Conservation (phyloP, 1,140 invertebrate genomes). For the Dryas iulia region DNA sequence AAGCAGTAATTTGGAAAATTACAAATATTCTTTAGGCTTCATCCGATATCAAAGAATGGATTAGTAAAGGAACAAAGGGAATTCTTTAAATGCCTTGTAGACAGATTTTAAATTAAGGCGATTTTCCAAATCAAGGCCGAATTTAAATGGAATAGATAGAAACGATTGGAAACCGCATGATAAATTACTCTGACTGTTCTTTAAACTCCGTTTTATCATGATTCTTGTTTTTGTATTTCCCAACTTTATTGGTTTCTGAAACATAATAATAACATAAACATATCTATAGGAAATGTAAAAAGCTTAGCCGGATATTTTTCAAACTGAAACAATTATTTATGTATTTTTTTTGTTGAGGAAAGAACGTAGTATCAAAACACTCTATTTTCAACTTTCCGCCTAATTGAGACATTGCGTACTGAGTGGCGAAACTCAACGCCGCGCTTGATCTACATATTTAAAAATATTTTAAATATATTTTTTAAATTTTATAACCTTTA, state of each 20-base stretch:
- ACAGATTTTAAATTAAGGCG: conserved; percentile 25
- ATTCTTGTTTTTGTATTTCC: not conserved
- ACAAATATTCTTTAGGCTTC: not conserved
- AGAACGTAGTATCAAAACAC: too few species aligned
- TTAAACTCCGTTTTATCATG: not conserved
- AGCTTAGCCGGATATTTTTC: too few species aligned
- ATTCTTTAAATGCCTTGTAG: conserved; percentile 24
- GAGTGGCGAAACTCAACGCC: too few species aligned
- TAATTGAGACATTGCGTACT: too few species aligned
- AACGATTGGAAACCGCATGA: not conserved
- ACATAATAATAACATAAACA: too few species aligned
- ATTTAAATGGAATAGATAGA: conserved; percentile 15
- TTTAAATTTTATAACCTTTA: too few species aligned
- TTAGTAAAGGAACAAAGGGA: conserved; percentile 19
- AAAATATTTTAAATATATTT: too few species aligned
- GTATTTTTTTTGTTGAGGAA: too few species aligned
- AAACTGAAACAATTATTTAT: too few species aligned
- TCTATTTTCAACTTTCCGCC: too few species aligned
- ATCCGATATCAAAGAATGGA: not conserved
- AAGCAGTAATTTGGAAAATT: not conserved
- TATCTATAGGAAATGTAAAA: too few species aligned
- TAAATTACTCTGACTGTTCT: not conserved
- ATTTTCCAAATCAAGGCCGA: conserved; percentile 12
- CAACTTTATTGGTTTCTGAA: not conserved
- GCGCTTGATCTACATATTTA: too few species aligned